Evolutionary conservation across 2,888 invertebrate species (phyloP).

Genomic region (Mesorhabditis spiculigera): DNA sequence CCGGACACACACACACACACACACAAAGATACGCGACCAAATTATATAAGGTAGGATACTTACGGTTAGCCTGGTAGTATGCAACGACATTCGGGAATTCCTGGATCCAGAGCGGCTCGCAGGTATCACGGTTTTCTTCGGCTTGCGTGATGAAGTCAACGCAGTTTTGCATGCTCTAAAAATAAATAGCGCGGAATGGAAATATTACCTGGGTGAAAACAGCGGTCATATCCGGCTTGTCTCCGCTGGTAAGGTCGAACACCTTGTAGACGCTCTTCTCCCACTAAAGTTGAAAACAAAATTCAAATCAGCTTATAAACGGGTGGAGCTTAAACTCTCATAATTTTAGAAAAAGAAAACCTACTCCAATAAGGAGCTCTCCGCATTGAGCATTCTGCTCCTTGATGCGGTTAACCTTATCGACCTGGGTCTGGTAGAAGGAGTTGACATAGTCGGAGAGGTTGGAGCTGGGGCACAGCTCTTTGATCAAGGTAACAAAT

Average conservation of each 20-base stretch:
- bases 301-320: too few species aligned
- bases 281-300: neutral
- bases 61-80: conserved; percentile 2
- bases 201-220: neutral
- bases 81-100: neutral
- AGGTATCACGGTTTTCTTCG: conserved; percentile 1
- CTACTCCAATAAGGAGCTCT: neutral
- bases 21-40: too few species aligned
- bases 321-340: neutral
- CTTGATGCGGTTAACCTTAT: conserved; percentile 3
- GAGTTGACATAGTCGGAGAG: neutral
- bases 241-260: neutral
- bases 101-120: neutral
- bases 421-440: conserved; percentile 3
- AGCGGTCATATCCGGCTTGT: neutral
- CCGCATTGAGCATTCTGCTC: neutral
- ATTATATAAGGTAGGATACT: too few species aligned
- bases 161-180: conserved; percentile 2
- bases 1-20: too few species aligned
- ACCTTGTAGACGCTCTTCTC: conserved; percentile 3
- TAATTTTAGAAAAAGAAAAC: neutral
- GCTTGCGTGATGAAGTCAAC: neutral
- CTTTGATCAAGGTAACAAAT: conserved; percentile 3
- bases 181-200: neutral
- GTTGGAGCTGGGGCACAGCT: neutral